Percentiles rank a stretch among this genome's conserved stretches.
These are phyloP conservation scores for Mamestra configurata DNA, from an alignment of 1,140 invertebrate genomes.

Conservation along the genomic window DNA sequence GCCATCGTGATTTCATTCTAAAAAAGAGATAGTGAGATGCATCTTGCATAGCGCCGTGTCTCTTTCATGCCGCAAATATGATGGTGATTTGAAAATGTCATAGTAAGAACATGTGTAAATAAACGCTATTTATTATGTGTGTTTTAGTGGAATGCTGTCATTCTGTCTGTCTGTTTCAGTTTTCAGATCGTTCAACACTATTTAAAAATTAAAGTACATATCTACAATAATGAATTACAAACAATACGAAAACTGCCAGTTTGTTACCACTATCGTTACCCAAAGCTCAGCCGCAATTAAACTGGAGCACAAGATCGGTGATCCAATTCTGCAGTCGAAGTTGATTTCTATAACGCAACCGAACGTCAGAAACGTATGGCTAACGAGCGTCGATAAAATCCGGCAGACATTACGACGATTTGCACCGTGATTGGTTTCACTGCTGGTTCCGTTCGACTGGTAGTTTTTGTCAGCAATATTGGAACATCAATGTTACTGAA, in stretches of 20 bases:
- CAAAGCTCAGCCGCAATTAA: background rate
- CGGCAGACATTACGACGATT: background rate
- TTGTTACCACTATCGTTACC: background rate
- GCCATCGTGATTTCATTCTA: no score
- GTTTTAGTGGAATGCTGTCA: no score
- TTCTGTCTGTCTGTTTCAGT: no score
- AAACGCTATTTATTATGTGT: no score
- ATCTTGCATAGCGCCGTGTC: no score
- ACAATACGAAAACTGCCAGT: background rate
- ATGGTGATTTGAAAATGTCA: no score
- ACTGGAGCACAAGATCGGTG: background rate
- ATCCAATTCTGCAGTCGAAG: background rate
- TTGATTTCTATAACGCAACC: background rate
- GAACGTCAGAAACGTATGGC: background rate
- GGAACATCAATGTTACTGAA: background rate
- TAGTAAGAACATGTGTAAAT: no score
- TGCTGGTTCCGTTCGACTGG: background rate
- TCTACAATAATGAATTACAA: background rate
- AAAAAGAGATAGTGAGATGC: no score
- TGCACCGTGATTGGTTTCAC: background rate
- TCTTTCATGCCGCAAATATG: no score
- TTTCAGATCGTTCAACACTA: no score
- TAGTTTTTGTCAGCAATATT: constrained; percentile 5
- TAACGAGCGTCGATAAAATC: constrained; percentile 34
- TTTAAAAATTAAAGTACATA: no score